phyloP scores from a whole-genome alignment of 1,140 invertebrate species.

The Diplogasteroides magnus region DNA sequence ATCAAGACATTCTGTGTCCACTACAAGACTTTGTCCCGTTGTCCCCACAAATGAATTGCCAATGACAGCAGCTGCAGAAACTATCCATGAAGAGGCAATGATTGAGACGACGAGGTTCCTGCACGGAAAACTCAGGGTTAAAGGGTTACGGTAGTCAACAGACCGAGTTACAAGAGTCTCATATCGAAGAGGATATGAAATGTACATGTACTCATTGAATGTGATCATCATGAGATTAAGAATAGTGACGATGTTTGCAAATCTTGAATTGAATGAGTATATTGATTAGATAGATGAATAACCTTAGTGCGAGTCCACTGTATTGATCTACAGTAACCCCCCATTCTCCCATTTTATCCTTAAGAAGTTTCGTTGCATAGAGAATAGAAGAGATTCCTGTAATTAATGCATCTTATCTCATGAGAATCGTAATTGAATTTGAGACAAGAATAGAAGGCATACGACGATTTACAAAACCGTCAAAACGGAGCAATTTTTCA shows the following conservation, averaged over 20 bases:
- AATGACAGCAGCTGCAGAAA: too few species aligned
- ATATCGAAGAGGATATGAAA: background rate
- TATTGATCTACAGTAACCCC: background rate
- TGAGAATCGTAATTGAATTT: background rate
- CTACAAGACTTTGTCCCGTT: too few species aligned
- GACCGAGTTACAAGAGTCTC: background rate
- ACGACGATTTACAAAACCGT: background rate
- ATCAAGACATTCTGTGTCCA: too few species aligned
- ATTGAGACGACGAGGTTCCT: too few species aligned
- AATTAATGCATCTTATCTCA: background rate
- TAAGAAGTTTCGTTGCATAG: background rate
- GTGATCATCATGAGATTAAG: background rate
- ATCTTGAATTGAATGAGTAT: background rate
- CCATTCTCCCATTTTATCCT: background rate
- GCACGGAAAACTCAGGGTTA: too few species aligned
- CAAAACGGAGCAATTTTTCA: too few species aligned
- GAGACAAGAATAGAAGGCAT: too few species aligned
- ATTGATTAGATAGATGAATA: background rate
- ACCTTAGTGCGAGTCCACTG: background rate
- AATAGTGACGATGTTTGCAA: background rate
- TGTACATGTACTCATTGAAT: background rate
- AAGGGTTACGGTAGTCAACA: too few species aligned
- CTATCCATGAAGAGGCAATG: too few species aligned
- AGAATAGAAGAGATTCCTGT: background rate
- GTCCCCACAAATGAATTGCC: too few species aligned